Evolutionary conservation across 2,888 invertebrate species (phyloP).

Genomic region (Syritta pipiens): DNA sequence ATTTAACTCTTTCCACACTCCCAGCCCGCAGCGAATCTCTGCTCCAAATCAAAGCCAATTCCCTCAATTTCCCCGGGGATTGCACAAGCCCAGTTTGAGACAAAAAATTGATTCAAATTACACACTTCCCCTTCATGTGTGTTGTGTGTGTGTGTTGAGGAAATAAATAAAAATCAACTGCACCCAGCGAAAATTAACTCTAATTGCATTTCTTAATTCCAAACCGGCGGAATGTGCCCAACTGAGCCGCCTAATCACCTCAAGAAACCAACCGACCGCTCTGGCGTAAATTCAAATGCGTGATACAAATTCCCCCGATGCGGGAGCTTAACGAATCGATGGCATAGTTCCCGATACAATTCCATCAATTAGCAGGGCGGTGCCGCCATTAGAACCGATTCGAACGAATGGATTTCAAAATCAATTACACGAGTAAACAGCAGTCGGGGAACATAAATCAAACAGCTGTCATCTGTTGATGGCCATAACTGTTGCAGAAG

Average conservation of each 20-base stretch:
- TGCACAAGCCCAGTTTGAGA: constrained; percentile 45
- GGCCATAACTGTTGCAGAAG: constrained; percentile 36
- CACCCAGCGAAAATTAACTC: constrained; percentile 11
- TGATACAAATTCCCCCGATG: constrained; percentile 40
- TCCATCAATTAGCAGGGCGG: constrained; percentile 31
- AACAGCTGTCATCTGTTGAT: constrained; percentile 55
- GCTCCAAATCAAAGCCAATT: constrained; percentile 59
- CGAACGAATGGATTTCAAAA: constrained; percentile 41
- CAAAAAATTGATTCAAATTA: constrained; percentile 58
- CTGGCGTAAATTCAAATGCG: constrained; percentile 49
- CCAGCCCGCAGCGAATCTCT: constrained; percentile 42
- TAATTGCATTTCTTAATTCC: constrained; percentile 50
- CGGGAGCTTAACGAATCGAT: constrained; percentile 59
- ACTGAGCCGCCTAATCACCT: constrained; percentile 19
- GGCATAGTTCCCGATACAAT: constrained; percentile 19
- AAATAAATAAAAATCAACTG: constrained; percentile 19
- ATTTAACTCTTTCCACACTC: constrained; percentile 17
- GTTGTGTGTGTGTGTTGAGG: background rate
- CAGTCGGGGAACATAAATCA: constrained; percentile 44
- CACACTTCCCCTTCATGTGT: constrained; percentile 1
- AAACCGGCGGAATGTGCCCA: constrained; percentile 42
- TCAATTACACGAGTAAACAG: constrained; percentile 38
- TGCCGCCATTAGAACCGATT: background rate
- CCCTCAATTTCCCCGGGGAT: constrained; percentile 30
- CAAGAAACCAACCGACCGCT: constrained; percentile 19